Evolutionary conservation across 2,888 invertebrate genomes (phyloP), one percentile per base, ranked within the genome.

Genomic region (Nymphalis polychloros): DNA sequence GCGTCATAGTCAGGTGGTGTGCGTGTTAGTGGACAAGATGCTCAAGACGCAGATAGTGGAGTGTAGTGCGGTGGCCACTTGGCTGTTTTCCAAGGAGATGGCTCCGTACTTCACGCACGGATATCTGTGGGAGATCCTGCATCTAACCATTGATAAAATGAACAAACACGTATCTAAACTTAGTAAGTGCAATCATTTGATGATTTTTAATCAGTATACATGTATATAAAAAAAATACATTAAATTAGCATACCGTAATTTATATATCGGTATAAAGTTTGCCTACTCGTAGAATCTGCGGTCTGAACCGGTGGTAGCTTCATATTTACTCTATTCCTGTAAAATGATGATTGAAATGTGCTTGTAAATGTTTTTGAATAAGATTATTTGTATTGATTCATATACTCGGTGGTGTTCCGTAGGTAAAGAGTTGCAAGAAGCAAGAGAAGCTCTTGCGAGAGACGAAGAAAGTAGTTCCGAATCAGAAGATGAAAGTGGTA

Each of bases 51-150:
- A 98, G 88, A 97, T 99, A 64, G 97, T 99, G 63, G 98, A 99
- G 85, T 98, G 98, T 85, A 97, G 98, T 66, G 97, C 98, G 0
- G 98, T 99, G 17, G 98, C 99, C 59, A 98, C 98, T 76, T 99
- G 99, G 99, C 96, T 99, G 73, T 99, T 99, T 92, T 97, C 98
- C 7, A 97, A 97, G 87, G 97, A 97, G 85, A 98, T 99, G 98
- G 94, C 95, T 20, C 92, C 94, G 0, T 97, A 96, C 88, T 98
- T 99, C 87, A 98, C 98, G 0, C 97, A 98, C 88, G 95, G 96
- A 81, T 98, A 97, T 86, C 94, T 99, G 23, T 99, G 99, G 99
- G 99, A 99, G 92, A 96, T 99, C 70, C 93, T 99, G 64, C 98
- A 99, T 87, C 92, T 98, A 69, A 99, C 99, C 3, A 97, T 99